A percentile compares a stretch with the other conserved stretches of the same genome.
These are phyloP conservation scores for Athripsodes cinereus DNA, from an alignment of 2,888 invertebrate genomes.

Conservation along the genomic window DNA sequence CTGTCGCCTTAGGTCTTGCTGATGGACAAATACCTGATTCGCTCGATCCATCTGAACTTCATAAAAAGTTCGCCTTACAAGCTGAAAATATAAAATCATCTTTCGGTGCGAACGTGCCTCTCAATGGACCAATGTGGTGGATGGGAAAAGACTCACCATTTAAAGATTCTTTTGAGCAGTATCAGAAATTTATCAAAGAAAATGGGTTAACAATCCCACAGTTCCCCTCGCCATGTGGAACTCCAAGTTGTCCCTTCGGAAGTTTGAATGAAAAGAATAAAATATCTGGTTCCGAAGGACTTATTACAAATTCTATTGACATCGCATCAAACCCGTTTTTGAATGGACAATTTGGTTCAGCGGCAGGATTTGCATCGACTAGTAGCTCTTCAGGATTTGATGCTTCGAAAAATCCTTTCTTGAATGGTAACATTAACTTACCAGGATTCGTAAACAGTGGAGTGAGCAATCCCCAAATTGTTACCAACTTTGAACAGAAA, in stretches of 20 bases:
- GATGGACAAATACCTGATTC: slow-evolving; percentile 35
- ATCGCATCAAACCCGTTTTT: slow-evolving; percentile 35
- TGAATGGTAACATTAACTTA: slow-evolving; percentile 35
- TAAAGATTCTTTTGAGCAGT: slow-evolving; percentile 41
- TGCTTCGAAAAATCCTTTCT: slow-evolving; percentile 36
- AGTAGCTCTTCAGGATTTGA: slow-evolving; percentile 28
- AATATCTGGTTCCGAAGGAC: slow-evolving; percentile 10
- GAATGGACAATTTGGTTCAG: slow-evolving; percentile 30
- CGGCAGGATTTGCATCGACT: slow-evolving; percentile 17
- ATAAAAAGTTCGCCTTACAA: slow-evolving; percentile 39
- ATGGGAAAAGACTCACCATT: slow-evolving; percentile 54
- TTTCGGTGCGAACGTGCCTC: slow-evolving; percentile 36
- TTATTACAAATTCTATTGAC: slow-evolving; percentile 28
- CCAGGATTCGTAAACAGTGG: slow-evolving; percentile 4
- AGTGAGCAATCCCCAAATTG: slow-evolving; percentile 2
- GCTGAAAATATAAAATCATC: slow-evolving; percentile 34
- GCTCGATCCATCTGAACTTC: slow-evolving; percentile 34
- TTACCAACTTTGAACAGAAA: slow-evolving; percentile 1
- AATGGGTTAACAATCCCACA: slow-evolving; percentile 30
- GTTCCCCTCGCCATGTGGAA: slow-evolving; percentile 26
- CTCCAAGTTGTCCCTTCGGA: slow-evolving; percentile 19
- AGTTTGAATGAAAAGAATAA: slow-evolving; percentile 11
- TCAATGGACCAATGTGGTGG: slow-evolving; percentile 55
- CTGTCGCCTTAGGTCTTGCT: slow-evolving; percentile 37
- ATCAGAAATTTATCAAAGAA: slow-evolving; percentile 34